These are phyloP conservation scores for Erebia palarica DNA, from an alignment of 2,888 invertebrate species.

Conservation along the genomic window DNA sequence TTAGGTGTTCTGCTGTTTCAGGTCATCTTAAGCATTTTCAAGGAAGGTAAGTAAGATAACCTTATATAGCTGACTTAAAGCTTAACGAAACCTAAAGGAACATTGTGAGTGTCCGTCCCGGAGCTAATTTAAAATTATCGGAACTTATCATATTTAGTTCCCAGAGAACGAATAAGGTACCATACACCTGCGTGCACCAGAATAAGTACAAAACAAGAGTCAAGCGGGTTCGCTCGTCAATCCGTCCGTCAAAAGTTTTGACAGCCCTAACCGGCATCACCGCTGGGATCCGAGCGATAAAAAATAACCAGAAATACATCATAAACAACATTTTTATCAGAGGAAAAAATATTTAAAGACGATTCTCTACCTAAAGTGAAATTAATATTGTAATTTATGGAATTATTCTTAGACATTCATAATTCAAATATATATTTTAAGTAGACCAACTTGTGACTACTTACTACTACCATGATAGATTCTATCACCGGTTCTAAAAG, in stretches of 20 bases:
- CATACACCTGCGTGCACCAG: slow-evolving; percentile 63
- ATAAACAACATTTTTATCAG: slow-evolving; percentile 43
- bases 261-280: slow-evolving; percentile 80
- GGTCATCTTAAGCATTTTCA: too few relatives aligned
- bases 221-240: slow-evolving; percentile 74
- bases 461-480: too few relatives aligned
- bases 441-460: too few relatives aligned
- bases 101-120: slow-evolving; percentile 10
- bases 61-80: background rate
- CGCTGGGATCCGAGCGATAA: slow-evolving; percentile 54
- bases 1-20: too few relatives aligned
- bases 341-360: slow-evolving; percentile 30
- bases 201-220: slow-evolving; percentile 66
- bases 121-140: slow-evolving; percentile 29
- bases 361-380: slow-evolving; percentile 1
- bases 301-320: slow-evolving; percentile 54
- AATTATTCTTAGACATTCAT: too few relatives aligned
- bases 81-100: background rate
- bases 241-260: slow-evolving; percentile 77
- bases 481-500: too few relatives aligned
- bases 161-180: slow-evolving; percentile 58
- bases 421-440: too few relatives aligned
- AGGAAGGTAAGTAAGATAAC: too few relatives aligned
- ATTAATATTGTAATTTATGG: background rate
- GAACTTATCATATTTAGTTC: slow-evolving; percentile 39